phyloP scores from a whole-genome alignment of 2,888 invertebrate genomes.

The Iselma pallidipennis region DNA sequence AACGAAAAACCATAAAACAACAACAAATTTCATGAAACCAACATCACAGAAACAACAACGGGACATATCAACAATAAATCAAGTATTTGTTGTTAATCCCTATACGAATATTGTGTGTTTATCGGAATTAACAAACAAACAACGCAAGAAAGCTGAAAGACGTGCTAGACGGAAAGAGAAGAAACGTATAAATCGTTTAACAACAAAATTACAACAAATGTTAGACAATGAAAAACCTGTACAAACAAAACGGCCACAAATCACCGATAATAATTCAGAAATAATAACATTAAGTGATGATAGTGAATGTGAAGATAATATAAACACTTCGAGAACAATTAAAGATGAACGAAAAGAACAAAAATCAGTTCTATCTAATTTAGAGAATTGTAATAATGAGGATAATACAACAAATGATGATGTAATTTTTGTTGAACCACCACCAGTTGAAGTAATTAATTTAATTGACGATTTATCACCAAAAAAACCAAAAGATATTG shows the following conservation, averaged over 20 bases:
- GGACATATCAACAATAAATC: slow-evolving; percentile 8
- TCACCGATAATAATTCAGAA: not conserved
- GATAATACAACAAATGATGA: slow-evolving; percentile 33
- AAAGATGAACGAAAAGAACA: not conserved
- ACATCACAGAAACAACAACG: not conserved
- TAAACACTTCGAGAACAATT: not conserved
- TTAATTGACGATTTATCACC: slow-evolving; percentile 35
- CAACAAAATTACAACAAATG: not conserved
- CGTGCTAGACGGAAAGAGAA: not conserved
- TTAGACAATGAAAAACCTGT: not conserved
- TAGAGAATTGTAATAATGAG: slow-evolving; percentile 18
- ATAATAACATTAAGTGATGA: slow-evolving; percentile 16
- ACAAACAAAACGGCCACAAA: not conserved
- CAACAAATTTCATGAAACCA: not conserved
- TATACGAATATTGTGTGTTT: not conserved
- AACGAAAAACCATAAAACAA: not conserved
- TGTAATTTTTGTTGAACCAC: slow-evolving; percentile 44
- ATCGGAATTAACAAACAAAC: not conserved
- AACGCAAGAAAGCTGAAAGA: not conserved
- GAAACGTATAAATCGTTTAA: not conserved
- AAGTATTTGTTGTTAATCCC: slow-evolving; percentile 11
- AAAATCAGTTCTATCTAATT: too few relatives aligned
- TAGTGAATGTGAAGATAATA: slow-evolving; percentile 23
- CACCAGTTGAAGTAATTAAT: slow-evolving; percentile 41
- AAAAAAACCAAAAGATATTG: not conserved